phyloP scores from a whole-genome alignment of 2,888 invertebrate genomes.

The Amphipyra berbera region DNA sequence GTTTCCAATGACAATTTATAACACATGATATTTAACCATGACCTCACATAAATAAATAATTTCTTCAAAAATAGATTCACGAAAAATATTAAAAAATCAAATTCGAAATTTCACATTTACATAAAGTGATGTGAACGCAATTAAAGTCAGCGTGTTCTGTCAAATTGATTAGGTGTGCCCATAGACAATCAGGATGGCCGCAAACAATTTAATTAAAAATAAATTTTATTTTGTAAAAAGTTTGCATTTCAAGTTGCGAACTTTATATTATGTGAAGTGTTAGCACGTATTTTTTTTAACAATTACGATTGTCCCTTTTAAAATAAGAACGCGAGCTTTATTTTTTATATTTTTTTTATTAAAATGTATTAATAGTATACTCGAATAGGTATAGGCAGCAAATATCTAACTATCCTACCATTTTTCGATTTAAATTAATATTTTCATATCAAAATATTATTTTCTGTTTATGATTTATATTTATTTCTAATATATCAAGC shows the following conservation, averaged over 20 bases:
- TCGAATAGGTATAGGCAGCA: too few species aligned
- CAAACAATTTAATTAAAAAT: slow-evolving; percentile 44
- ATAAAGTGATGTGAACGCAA: slow-evolving; percentile 78
- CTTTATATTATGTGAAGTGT: too few species aligned
- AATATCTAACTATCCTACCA: too few species aligned
- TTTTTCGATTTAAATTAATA: too few species aligned
- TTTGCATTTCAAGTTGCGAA: slow-evolving; percentile 42
- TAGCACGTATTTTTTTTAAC: too few species aligned
- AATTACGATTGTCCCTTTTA: too few species aligned
- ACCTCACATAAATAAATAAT: slow-evolving; percentile 84
- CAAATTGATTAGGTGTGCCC: slow-evolving; percentile 48
- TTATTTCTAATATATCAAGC: too few species aligned
- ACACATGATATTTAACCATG: slow-evolving; percentile 88
- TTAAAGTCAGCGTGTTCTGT: slow-evolving; percentile 67
- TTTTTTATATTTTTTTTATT: too few species aligned
- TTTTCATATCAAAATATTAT: too few species aligned
- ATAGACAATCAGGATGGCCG: slow-evolving; percentile 62
- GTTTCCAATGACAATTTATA: slow-evolving; percentile 76
- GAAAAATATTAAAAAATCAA: slow-evolving; percentile 86
- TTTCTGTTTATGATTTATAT: too few species aligned
- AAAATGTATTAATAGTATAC: too few species aligned
- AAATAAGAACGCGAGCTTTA: too few species aligned
- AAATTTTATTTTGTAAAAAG: slow-evolving; percentile 32
- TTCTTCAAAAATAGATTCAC: slow-evolving; percentile 87
- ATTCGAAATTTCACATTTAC: slow-evolving; percentile 83